Conservation (phyloP, 2,797 vertebrate species). For the Poecile montanus region DNA sequence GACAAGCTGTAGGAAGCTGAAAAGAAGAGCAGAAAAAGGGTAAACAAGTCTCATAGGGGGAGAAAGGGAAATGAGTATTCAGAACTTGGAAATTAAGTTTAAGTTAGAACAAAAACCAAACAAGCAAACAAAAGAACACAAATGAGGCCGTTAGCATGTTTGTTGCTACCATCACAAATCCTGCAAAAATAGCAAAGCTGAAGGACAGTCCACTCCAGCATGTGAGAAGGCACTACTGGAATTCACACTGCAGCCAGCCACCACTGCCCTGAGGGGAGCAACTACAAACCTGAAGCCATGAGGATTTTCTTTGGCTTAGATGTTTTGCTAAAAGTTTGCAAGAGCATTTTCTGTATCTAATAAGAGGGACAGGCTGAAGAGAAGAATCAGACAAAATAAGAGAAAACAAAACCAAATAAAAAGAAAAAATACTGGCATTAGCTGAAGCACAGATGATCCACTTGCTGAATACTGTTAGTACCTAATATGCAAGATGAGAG, state of each 20-base stretch:
- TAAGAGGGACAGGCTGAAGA: not conserved
- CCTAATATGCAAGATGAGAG: constrained; percentile 35
- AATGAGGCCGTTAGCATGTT: not conserved
- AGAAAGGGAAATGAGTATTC: not conserved
- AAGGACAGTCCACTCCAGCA: not conserved
- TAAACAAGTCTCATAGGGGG: not conserved
- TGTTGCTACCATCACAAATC: not conserved
- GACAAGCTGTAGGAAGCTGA: not conserved
- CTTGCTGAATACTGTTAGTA: constrained; percentile 16
- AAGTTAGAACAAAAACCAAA: not conserved
- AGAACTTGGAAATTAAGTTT: not conserved
- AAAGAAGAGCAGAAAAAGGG: not conserved
- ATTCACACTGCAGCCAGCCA: not conserved
- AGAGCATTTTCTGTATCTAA: not conserved
- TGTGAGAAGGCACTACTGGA: not conserved
- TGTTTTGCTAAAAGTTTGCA: not conserved
- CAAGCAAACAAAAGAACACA: not conserved
- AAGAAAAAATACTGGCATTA: not conserved
- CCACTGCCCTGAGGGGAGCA: not conserved
- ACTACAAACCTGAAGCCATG: not conserved
- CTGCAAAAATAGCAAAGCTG: not conserved
- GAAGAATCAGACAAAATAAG: not conserved
- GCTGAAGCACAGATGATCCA: not conserved
- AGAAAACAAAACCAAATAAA: not conserved
- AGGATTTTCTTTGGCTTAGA: not conserved